Evolutionary conservation across 2,113 vertebrate genomes (phyloP).

Genomic region (Nothobranchius furzeri): DNA sequence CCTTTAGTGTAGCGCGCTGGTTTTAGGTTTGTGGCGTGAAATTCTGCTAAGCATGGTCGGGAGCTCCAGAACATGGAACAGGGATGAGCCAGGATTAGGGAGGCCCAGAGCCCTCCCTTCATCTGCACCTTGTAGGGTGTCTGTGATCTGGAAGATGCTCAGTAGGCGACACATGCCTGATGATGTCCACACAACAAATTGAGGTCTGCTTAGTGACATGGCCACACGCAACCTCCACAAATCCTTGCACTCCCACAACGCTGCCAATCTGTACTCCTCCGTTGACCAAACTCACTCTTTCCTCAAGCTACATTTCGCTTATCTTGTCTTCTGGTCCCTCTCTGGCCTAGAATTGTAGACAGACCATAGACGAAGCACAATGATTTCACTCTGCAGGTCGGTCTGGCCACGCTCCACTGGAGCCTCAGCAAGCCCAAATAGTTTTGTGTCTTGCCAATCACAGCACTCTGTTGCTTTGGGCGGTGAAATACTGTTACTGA

Average conservation of each 20-base stretch:
- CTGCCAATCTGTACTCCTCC: constrained; percentile 48
- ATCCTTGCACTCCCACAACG: constrained; percentile 58
- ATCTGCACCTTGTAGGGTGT: constrained; percentile 65
- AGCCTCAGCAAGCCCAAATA: no score
- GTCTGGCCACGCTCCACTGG: no score
- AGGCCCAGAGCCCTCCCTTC: constrained; percentile 70
- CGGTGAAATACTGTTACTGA: no score
- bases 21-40: constrained; percentile 76
- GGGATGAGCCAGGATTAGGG: constrained; percentile 77
- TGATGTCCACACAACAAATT: constrained; percentile 64
- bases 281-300: constrained; percentile 6
- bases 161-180: constrained; percentile 67
- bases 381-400: no score
- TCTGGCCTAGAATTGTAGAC: constrained; percentile 1
- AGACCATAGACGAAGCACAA: no score
- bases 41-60: constrained; percentile 75
- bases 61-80: constrained; percentile 72
- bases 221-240: constrained; percentile 56
- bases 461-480: no score
- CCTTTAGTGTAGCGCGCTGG: constrained; percentile 62
- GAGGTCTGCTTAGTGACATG: constrained; percentile 32
- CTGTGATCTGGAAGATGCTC: constrained; percentile 75
- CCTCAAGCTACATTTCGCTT: no score
- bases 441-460: no score
- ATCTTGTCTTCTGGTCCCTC: constrained; percentile 41